Evolutionary conservation across 1,140 invertebrate species (phyloP).

Genomic region (Drosophila sturtevanti): DNA sequence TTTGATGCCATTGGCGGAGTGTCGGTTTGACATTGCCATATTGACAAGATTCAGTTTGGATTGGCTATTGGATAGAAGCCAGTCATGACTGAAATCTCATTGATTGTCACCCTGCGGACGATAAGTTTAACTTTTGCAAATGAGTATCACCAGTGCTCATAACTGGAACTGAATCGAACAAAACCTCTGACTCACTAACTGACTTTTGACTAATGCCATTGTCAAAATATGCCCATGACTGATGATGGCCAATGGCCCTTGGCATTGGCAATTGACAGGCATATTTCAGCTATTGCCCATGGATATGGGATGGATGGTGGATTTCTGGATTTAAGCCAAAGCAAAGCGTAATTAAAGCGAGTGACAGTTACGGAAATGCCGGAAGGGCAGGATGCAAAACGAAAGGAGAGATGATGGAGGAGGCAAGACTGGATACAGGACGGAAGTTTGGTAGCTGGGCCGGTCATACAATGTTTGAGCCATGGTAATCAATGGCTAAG

Average conservation of each 20-base stretch:
- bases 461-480: constrained; percentile 32
- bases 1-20: background rate
- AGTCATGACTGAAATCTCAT: constrained; percentile 43
- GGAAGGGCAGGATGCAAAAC: constrained; percentile 24
- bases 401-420: constrained; percentile 31
- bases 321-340: constrained; percentile 56
- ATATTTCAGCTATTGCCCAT: constrained; percentile 64
- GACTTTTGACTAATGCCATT: constrained; percentile 69
- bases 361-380: constrained; percentile 66
- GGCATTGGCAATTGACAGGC: constrained; percentile 36
- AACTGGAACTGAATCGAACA: background rate
- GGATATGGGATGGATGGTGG: constrained; percentile 32
- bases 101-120: constrained; percentile 59
- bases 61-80: constrained; percentile 26
- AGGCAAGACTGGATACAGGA: background rate
- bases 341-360: constrained; percentile 69
- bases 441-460: constrained; percentile 36
- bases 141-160: constrained; percentile 40
- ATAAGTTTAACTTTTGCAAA: constrained; percentile 69
- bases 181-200: background rate
- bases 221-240: constrained; percentile 76
- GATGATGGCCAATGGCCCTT: constrained; percentile 52
- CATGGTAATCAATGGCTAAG: constrained; percentile 66
- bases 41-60: constrained; percentile 14
- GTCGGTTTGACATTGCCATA: constrained; percentile 2